A percentile compares a stretch with the other conserved stretches of the same genome.
Conservation (phyloP, 2,113 vertebrate genomes). For the Protobothrops mucrosquamatus region DNA sequence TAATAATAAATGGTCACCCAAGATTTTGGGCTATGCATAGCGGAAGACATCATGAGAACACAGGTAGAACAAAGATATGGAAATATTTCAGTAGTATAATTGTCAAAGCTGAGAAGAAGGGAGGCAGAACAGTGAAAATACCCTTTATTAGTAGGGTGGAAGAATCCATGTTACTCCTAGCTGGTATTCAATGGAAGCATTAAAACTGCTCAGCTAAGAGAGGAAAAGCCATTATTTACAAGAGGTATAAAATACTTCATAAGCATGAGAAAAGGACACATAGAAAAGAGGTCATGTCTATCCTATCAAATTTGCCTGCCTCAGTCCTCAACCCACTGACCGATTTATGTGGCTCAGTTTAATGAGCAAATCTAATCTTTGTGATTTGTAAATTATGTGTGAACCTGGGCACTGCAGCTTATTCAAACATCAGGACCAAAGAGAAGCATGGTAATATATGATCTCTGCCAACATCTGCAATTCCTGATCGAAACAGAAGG, state of each 20-base stretch:
- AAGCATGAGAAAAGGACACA: neutral
- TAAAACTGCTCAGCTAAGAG: neutral
- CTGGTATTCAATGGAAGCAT: neutral
- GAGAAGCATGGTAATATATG: neutral
- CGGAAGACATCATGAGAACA: neutral
- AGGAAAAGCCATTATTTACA: neutral
- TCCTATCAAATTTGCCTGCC: neutral
- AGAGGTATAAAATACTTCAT: neutral
- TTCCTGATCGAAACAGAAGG: neutral
- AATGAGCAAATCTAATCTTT: neutral
- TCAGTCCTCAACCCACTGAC: neutral
- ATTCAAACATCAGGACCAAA: neutral
- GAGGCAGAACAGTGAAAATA: neutral
- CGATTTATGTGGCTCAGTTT: neutral
- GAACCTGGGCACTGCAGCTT: neutral
- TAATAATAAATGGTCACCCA: neutral
- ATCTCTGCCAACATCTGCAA: neutral
- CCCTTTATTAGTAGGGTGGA: neutral
- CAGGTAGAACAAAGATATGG: constrained; percentile 18
- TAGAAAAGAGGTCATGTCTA: neutral
- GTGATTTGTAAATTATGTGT: neutral
- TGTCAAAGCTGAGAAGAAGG: neutral
- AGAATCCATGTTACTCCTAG: constrained; percentile 15
- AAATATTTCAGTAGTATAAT: neutral
- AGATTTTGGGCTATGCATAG: neutral